Conservation (phyloP, 2,797 vertebrate species). For the Clarias platycephalus region DNA sequence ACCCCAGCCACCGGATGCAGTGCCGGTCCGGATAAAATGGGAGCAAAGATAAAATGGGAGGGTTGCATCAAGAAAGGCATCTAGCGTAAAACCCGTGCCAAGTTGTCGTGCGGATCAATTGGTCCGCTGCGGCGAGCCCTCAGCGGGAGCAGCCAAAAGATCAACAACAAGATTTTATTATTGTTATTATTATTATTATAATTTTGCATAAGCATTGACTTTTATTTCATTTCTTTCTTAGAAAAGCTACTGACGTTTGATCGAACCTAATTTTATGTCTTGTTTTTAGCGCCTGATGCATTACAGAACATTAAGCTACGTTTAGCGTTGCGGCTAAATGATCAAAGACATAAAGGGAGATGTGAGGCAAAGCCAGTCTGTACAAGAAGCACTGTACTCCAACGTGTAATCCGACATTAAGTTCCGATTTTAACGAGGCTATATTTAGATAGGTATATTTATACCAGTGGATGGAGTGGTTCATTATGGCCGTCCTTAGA, state of each 20-base stretch:
- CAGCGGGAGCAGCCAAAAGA: no score
- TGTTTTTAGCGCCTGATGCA: not conserved
- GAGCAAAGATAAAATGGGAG: no score
- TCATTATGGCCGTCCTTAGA: not conserved
- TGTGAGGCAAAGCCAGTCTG: not conserved
- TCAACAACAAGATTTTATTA: no score
- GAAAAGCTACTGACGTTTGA: not conserved
- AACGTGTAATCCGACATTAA: constrained; percentile 19
- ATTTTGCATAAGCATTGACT: not conserved
- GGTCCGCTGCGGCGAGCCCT: no score
- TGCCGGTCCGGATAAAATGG: no score
- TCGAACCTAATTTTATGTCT: not conserved
- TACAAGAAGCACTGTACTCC: not conserved
- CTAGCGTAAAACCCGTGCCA: no score
- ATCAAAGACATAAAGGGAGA: no score
- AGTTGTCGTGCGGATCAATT: no score
- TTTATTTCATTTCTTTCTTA: not conserved
- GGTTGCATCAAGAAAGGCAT: no score
- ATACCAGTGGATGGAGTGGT: not conserved
- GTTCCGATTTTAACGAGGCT: not conserved
- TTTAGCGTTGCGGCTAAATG: not conserved
- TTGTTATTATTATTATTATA: not conserved
- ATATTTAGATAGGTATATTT: constrained; percentile 18
- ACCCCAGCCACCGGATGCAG: no score
- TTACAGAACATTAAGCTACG: not conserved